Evolutionary conservation across 2,888 invertebrate genomes (phyloP), one percentile per base, ranked within the genome.

Genomic region (Plagodis pulveraria): DNA sequence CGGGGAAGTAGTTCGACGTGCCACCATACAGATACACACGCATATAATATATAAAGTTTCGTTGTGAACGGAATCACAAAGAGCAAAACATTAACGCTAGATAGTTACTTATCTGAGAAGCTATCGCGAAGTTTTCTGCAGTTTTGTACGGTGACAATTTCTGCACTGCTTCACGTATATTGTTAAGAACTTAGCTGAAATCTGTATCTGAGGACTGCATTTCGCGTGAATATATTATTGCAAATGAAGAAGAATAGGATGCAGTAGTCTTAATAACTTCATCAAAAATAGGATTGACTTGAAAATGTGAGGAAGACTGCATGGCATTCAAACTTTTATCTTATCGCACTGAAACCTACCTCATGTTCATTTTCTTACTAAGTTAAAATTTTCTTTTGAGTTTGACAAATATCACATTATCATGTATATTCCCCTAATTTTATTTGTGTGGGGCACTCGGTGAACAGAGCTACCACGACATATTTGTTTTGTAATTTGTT

Each of bases 101-200:
- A 77, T 83, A 84, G 81, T 85, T 85, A 86, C 86, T 87, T 88
- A 86, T 87, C 83, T 88, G 81, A 86, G 83, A 86, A 84, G 86
- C 87, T 79, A 83, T 86, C 78, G 80, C 78, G 69, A 89, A 89
- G 83, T 89, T 90, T 83, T 75, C 74, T 76, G 76, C 76, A 82
- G 80, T 81, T 84, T 81, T 80, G 81, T 78, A 76, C 76, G 78
- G 72, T 69, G 76, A 72, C 77, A 74, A 78, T 78, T 77, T 77
- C 78, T 77, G 75, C 76, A 75, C 73, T 79, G 82, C 80, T 87
- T 86, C 77, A 83, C 51, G 36, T 53, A 63, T 62, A 63, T 62
- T 62, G 58, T 59, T 58, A 54, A 60, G 59, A 62, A 65, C 58
- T 64, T 63, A 44, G 47, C 46, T 44, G 32, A 57, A 60, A 50